Base-by-base conservation (phyloP, 2,113 vertebrate species). In the Gambusia holbrooki region DNA sequence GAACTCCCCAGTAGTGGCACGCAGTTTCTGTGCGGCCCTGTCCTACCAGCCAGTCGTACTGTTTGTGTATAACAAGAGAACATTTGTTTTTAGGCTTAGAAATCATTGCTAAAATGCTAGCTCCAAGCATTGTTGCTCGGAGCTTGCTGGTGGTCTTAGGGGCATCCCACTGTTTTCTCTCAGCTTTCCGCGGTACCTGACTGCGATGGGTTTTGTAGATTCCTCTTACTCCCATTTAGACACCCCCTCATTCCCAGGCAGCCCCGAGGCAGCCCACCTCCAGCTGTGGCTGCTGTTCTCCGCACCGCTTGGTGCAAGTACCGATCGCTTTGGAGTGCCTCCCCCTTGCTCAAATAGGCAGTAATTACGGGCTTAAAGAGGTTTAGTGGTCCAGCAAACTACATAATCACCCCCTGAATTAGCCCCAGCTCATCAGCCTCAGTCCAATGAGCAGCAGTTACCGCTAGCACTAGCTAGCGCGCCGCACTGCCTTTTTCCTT, bases 341-440 rank as follows among this genome's bases (percentile, higher is more conserved):
- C 96, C 97, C 51, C 97, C 95, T 96, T 95, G 94, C 96, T 98
- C 97, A 98, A 98, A 98, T 97, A 98, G 96, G 96, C 96, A 95
- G 96, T 98, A 98, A 99, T 99, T 98, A 98, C 95, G 95, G 96
- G 96, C 97, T 98, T 98, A 97, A 97, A 98, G 96, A 97, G 97
- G 97, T 98, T 99, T 98, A 99, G 97, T 98, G 97, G 97, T 97
- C 97, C 97, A 99, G 98, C 97, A 99, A 99, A 99, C 97, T 96
- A 98, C 96, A 97, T 99, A 99, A 98, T 98, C 97, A 97, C 96
- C 96, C 89, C 96, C 96, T 95, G 96, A 98, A 98, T 98, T 98
- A 98, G 97, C 96, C 95, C 80, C 90, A 95, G 96, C 97, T 98
- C 98, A 98, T 99, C 98, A 98, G 97, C 96, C 94, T 96, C 97